A percentile compares a stretch with the other conserved stretches of the same genome.
Conservation (phyloP, 2,113 vertebrate species). For the Gila orcuttii region DNA sequence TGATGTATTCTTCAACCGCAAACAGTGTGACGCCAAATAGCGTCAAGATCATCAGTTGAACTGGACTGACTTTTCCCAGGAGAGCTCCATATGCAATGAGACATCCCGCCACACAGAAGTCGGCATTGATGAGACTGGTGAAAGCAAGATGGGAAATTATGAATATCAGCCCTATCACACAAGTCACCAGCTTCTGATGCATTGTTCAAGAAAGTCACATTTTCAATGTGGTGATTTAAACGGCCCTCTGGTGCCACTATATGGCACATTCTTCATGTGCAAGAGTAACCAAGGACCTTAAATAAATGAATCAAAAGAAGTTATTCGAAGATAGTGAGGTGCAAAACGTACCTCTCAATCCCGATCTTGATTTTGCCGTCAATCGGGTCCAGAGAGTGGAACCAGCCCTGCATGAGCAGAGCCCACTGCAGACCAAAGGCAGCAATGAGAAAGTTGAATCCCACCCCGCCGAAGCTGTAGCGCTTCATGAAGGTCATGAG, state of each 20-base stretch:
- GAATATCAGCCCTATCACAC: neutral
- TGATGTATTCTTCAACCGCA: constrained; percentile 89
- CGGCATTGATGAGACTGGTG: constrained; percentile 91
- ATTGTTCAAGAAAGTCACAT: neutral
- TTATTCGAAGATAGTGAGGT: neutral
- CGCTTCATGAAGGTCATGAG: constrained; percentile 96
- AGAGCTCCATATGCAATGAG: constrained; percentile 93
- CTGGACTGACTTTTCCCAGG: constrained; percentile 92
- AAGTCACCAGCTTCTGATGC: neutral
- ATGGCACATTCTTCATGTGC: neutral
- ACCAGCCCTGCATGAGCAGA: constrained; percentile 96
- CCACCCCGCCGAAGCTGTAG: constrained; percentile 89
- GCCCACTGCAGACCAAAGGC: constrained; percentile 97
- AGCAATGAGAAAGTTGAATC: constrained; percentile 95
- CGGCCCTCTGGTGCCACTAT: neutral
- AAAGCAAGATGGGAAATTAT: neutral
- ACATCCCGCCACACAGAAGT: constrained; percentile 91
- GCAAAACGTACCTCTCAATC: constrained; percentile 80
- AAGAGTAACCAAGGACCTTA: neutral
- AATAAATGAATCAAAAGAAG: too few species aligned
- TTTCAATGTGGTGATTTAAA: neutral
- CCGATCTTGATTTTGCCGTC: constrained; percentile 82
- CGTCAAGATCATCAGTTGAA: constrained; percentile 91
- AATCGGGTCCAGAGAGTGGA: constrained; percentile 74
- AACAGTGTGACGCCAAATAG: constrained; percentile 91